Evolutionary conservation across 2,888 invertebrate species (phyloP).

Genomic region (Tetramorium bicarinatum): DNA sequence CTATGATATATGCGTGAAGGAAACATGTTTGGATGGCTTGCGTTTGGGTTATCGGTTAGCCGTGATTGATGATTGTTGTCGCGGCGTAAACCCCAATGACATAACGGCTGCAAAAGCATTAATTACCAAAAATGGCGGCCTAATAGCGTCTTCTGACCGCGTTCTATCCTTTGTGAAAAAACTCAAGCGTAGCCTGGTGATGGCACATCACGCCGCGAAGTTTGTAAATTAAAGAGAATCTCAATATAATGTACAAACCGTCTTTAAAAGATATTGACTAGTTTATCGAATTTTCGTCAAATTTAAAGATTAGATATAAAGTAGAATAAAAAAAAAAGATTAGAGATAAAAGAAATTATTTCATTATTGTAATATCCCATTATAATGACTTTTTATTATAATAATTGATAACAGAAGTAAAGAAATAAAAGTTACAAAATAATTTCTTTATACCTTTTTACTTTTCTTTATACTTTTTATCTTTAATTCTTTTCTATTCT

Average conservation of each 20-base stretch:
- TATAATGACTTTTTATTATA: too few species aligned
- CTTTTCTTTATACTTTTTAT: too few species aligned
- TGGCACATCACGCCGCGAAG: slow-evolving; percentile 93
- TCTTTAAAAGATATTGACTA: background rate
- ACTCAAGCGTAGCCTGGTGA: slow-evolving; percentile 92
- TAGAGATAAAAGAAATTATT: background rate
- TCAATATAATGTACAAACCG: background rate
- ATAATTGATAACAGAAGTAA: too few species aligned
- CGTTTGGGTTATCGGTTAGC: slow-evolving; percentile 95
- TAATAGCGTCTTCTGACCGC: slow-evolving; percentile 91
- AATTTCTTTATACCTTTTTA: too few species aligned
- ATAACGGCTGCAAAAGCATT: slow-evolving; percentile 92
- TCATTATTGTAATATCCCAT: too few species aligned
- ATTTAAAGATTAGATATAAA: background rate
- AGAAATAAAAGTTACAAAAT: too few species aligned
- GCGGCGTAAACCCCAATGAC: slow-evolving; percentile 94
- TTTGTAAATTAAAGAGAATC: background rate
- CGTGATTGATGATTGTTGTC: slow-evolving; percentile 95
- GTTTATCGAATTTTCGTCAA: background rate
- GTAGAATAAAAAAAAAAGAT: background rate
- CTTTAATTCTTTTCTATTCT: too few species aligned
- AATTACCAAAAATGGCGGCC: slow-evolving; percentile 91
- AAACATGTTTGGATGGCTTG: slow-evolving; percentile 94
- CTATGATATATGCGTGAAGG: slow-evolving; percentile 97
- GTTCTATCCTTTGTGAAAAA: slow-evolving; percentile 94